Conservation (phyloP, 1,140 invertebrate genomes). For the Leptopilina clavipes region DNA sequence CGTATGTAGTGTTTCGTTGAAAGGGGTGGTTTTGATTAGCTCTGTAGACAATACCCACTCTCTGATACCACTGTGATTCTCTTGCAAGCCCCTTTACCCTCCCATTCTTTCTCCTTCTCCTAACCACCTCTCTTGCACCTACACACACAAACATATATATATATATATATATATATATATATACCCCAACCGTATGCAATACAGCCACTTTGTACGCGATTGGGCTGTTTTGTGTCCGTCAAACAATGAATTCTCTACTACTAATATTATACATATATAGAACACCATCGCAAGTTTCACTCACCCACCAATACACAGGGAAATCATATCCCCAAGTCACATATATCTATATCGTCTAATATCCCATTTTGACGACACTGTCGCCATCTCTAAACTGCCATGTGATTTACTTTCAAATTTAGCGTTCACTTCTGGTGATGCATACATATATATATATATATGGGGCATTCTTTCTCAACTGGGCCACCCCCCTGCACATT, state of each 20-base stretch:
- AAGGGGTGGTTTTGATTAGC: slow-evolving; percentile 76
- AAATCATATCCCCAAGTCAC: slow-evolving; percentile 40
- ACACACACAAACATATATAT: too few species aligned
- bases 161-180: slow-evolving; percentile 1
- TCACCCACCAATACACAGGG: slow-evolving; percentile 41
- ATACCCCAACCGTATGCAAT: slow-evolving; percentile 61
- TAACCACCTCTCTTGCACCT: slow-evolving; percentile 45
- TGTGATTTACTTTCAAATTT: slow-evolving; percentile 35
- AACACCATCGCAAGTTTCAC: slow-evolving; percentile 54
- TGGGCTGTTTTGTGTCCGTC: slow-evolving; percentile 72
- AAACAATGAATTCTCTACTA: slow-evolving; percentile 71
- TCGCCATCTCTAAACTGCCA: slow-evolving; percentile 52
- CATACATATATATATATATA: background rate
- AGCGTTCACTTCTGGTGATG: slow-evolving; percentile 44
- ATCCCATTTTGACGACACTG: slow-evolving; percentile 42
- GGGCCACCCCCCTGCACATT: too few species aligned
- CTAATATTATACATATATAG: slow-evolving; percentile 51
- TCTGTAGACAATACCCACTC: slow-evolving; percentile 73
- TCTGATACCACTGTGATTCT: slow-evolving; percentile 67
- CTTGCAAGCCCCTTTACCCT: slow-evolving; percentile 49
- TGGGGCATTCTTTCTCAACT: too few species aligned
- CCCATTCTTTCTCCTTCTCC: slow-evolving; percentile 48
- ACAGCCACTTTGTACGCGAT: slow-evolving; percentile 73
- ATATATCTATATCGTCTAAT: background rate
- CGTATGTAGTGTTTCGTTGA: slow-evolving; percentile 66